Base-by-base conservation (phyloP, 2,888 invertebrate genomes). In the Hartigia nigra region DNA sequence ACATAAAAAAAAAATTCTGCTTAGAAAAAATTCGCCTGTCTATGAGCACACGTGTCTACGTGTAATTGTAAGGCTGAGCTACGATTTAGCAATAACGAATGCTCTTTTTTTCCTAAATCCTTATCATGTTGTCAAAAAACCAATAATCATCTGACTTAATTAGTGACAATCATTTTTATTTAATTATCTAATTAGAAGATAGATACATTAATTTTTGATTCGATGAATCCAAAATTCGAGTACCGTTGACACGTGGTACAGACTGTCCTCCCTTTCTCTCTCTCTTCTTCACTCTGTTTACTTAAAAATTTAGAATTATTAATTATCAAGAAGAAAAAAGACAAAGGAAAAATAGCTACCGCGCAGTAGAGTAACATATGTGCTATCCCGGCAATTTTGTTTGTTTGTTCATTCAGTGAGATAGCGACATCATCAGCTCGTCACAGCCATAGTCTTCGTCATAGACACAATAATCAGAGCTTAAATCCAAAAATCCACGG, bases 201-300 rank as follows among this genome's bases (percentile, higher is more conserved):
- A 14, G 55, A 55, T 55, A 55, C 14, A 23, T 23, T 55, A 55
- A 55, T 55, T 55, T 55, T 23, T 23, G 1, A 55, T 4, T 55
- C 2, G 55, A 55, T 55, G 23, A 5, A 55, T 23, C 55, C 55
- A 55, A 23, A 55, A 55, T 55, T 55, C 9, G 23, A 23, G 9
- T 55, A 55, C 23, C 14, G 55, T 23, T 9, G 55, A 55, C 55
- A 23, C 23, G 55, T 55, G 55, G 55, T 55, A 55, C 55, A 23
- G 55, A 55, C 82, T 75, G 35, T 78, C 69, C 76, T 78, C 77
- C 37, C 75, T 76, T 77, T 77, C 70, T 80, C 78, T 72, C 78
- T 72, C 76, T 39, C 36, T 36, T 74, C 3, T 32, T 76, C 76
- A 76, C 75, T 69, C 72, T 69, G 70, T 78, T 69, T 75, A 74